These are phyloP conservation scores for Perizoma flavofasciatum DNA, from an alignment of 2,888 invertebrate species.

Conservation along the genomic window DNA sequence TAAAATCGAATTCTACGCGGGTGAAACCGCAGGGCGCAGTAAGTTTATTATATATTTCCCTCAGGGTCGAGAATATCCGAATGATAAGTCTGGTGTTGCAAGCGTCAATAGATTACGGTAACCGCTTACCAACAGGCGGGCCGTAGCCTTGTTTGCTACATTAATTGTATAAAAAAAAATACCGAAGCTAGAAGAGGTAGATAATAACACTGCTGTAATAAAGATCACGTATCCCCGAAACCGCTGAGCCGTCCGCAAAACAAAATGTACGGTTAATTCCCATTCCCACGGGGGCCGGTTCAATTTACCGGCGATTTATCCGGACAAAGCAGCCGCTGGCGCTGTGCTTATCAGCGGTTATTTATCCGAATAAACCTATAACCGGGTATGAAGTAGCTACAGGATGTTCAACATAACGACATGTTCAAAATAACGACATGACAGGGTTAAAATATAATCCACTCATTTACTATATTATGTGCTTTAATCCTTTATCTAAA, in stretches of 20 bases:
- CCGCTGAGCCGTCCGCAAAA: constrained; percentile 21
- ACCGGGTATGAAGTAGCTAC: neutral
- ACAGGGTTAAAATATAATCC: neutral
- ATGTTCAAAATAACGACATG: constrained; percentile 19
- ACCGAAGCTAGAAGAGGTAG: too few relatives aligned
- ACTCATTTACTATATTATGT: neutral
- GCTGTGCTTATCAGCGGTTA: constrained; percentile 61
- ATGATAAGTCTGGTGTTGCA: too few relatives aligned
- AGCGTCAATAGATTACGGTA: too few relatives aligned
- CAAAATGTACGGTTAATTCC: constrained; percentile 33
- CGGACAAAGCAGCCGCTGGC: constrained; percentile 50
- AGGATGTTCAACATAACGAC: constrained; percentile 8
- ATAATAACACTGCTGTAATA: neutral
- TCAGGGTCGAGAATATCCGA: too few relatives aligned
- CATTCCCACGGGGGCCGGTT: constrained; percentile 30
- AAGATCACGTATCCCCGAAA: constrained; percentile 9
- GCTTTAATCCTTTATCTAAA: neutral
- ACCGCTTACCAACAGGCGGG: too few relatives aligned
- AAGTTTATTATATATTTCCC: too few relatives aligned
- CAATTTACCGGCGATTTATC: constrained; percentile 63
- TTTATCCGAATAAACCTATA: constrained; percentile 49
- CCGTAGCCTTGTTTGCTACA: too few relatives aligned
- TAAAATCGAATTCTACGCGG: too few relatives aligned
- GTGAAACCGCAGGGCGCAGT: too few relatives aligned
- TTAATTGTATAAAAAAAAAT: too few relatives aligned